phyloP scores from a whole-genome alignment of 2,888 invertebrate genomes.

The Lucinisca nassula region DNA sequence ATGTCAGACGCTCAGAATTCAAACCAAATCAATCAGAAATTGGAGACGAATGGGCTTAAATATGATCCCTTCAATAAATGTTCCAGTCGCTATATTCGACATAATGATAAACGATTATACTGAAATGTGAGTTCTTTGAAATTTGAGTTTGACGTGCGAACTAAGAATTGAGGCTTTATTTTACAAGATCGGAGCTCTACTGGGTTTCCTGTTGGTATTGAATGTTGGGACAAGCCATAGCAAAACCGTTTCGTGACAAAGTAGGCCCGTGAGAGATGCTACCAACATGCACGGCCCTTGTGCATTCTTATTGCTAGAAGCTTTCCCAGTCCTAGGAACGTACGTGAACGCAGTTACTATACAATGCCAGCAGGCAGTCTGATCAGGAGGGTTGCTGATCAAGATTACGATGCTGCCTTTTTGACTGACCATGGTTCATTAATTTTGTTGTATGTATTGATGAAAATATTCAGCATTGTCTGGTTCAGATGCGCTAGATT shows the following conservation, averaged over 20 bases:
- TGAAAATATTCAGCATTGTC: not conserved
- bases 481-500: not conserved
- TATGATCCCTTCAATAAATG: not conserved
- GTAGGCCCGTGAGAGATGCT: too few species aligned
- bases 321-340: too few species aligned
- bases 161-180: not conserved
- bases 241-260: too few species aligned
- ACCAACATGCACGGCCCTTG: too few species aligned
- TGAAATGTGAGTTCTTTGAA: constrained; percentile 1
- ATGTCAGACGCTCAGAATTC: constrained; percentile 4
- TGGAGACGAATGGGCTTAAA: not conserved
- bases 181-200: not conserved
- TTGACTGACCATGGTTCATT: not conserved
- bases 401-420: too few species aligned
- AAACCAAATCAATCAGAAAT: constrained; percentile 5
- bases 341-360: too few species aligned
- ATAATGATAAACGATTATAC: constrained; percentile 8
- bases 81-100: not conserved
- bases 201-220: not conserved
- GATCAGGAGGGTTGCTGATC: too few species aligned
- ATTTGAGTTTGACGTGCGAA: constrained; percentile 15
- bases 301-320: too few species aligned
- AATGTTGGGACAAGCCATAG: not conserved
- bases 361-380: too few species aligned
- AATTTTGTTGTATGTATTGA: not conserved